Percentiles rank a stretch among this genome's conserved stretches.
Conservation (phyloP, 2,888 invertebrate species). For the Azorinus chamasolen region DNA sequence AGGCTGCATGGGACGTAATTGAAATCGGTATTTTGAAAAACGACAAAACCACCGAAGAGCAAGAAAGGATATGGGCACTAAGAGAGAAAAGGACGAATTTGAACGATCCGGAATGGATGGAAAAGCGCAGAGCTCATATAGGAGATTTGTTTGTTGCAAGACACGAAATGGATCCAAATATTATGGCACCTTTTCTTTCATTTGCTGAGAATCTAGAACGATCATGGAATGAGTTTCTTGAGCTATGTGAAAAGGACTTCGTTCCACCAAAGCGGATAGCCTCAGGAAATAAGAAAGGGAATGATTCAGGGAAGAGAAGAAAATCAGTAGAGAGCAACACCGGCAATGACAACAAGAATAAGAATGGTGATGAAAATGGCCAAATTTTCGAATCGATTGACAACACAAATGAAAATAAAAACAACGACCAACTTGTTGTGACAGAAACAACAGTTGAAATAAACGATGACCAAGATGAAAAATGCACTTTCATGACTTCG, state of each 20-base stretch:
- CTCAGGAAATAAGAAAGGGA: no score
- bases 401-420: background rate
- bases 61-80: constrained; percentile 51
- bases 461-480: no score
- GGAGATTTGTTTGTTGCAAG: constrained; percentile 54
- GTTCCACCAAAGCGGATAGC: background rate
- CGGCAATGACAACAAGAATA: no score
- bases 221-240: constrained; percentile 54
- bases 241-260: constrained; percentile 50
- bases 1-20: constrained; percentile 70
- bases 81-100: constrained; percentile 59
- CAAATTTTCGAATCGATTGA: background rate
- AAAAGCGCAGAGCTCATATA: constrained; percentile 51
- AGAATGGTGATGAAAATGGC: background rate
- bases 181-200: constrained; percentile 30
- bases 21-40: constrained; percentile 65
- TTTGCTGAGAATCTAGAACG: constrained; percentile 50
- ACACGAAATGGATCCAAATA: constrained; percentile 52
- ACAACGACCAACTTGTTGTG: no score
- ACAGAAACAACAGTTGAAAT: no score
- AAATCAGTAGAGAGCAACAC: no score
- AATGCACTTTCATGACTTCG: background rate
- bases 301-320: no score
- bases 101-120: constrained; percentile 57
- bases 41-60: constrained; percentile 67